A percentile compares a stretch with the other conserved stretches of the same genome.
Conservation (phyloP, 2,113 vertebrate species). For the Aphyosemion australe region DNA sequence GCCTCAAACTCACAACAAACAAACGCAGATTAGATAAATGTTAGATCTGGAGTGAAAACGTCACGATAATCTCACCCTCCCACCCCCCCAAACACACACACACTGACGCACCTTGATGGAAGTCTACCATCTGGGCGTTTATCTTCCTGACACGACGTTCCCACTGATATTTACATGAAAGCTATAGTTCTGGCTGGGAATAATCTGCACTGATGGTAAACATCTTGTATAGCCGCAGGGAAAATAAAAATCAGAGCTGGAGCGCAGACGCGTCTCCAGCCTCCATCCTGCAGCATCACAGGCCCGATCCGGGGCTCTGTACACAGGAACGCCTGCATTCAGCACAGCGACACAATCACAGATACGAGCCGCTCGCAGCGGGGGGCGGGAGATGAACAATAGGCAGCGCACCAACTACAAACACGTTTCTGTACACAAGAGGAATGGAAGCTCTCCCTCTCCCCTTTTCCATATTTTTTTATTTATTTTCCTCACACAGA, state of each 20-base stretch:
- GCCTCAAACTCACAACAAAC: constrained; percentile 5
- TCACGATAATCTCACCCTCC: constrained; percentile 10
- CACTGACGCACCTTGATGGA: constrained; percentile 41
- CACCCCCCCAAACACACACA: constrained; percentile 19
- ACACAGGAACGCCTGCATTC: constrained; percentile 19
- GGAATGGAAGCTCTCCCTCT: neutral
- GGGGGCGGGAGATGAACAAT: constrained; percentile 28
- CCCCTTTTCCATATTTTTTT: constrained; percentile 5
- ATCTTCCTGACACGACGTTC: constrained; percentile 57
- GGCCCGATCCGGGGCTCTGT: constrained; percentile 13
- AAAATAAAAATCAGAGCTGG: constrained; percentile 43
- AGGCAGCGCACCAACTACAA: constrained; percentile 2
- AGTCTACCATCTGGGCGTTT: constrained; percentile 55
- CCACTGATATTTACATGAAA: constrained; percentile 73
- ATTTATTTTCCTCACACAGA: neutral
- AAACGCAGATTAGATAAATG: constrained; percentile 27
- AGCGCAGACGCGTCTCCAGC: constrained; percentile 34
- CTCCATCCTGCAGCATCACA: constrained; percentile 34
- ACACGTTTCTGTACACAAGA: constrained; percentile 20
- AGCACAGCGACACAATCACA: constrained; percentile 41
- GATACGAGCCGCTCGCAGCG: constrained; percentile 27
- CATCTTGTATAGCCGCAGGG: constrained; percentile 35
- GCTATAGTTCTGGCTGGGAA: constrained; percentile 53
- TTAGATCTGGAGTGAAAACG: constrained; percentile 22
- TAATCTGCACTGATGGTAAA: constrained; percentile 60